These are phyloP conservation scores for Acrocephalus kingi DNA, from an alignment of 2,113 vertebrate genomes.

Conservation along the genomic window DNA sequence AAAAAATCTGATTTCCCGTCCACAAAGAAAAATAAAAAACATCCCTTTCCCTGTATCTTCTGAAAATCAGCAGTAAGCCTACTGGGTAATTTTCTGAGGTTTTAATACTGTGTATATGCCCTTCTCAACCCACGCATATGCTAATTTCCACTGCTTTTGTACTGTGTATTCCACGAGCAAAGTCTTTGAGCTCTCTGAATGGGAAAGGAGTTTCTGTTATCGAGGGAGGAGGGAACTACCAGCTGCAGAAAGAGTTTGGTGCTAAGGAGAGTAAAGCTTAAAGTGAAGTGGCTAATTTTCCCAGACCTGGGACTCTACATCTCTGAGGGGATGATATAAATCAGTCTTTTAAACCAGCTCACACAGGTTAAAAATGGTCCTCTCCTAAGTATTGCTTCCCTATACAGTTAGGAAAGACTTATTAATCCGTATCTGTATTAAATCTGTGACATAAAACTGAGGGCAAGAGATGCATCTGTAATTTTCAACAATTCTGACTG, in stretches of 20 bases:
- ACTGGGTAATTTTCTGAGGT: background rate
- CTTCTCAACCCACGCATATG: background rate
- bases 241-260: background rate
- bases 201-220: background rate
- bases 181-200: background rate
- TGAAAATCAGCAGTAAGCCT: background rate
- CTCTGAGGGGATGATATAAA: background rate
- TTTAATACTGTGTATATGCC: background rate
- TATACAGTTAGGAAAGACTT: background rate
- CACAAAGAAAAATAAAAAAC: background rate
- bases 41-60: background rate
- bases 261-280: background rate
- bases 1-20: background rate
- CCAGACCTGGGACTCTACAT: background rate
- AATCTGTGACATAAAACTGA: background rate
- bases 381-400: background rate
- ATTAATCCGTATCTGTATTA: background rate
- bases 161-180: background rate
- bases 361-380: background rate
- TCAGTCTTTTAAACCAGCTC: background rate
- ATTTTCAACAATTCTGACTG: background rate
- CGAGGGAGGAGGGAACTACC: background rate
- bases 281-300: background rate
- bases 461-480: background rate
- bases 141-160: background rate